Base-by-base conservation (phyloP, 2,888 invertebrate genomes). In the Calliphora vomitoria region DNA sequence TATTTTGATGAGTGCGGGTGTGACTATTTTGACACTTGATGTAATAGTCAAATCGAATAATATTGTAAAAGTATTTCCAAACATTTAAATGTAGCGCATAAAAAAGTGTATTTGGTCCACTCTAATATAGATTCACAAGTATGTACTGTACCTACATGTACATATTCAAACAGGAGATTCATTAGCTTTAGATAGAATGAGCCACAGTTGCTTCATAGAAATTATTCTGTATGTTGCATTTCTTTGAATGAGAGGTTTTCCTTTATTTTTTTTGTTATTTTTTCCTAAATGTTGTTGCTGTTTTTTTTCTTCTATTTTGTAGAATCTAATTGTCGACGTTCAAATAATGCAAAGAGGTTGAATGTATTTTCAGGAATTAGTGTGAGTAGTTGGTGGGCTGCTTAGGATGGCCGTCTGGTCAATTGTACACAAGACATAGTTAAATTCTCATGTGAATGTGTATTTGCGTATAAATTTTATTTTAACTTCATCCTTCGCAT, bases 291-390 rank as follows among this genome's bases (percentile, higher is more conserved):
- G 11, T 55, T 78, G 38, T 20, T 66, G 41, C 15, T 78, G n/a
- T 31, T 35, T 35, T 35, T 35, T 31, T 53, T 71, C 38, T 71
- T 68, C 11, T 31, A n/a, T 68, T 68, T 79, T 78, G 66, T 44
- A 58, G 20, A 82, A 75, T 50, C 68, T 75, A 75, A 82, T 82
- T 75, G 68, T 75, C 75, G 66, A 75, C 38, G 13, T 75, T 41
- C 60, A 50, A 60, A 58, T 50, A 66, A 75, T 55, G 60, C 35
- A 60, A 82, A 38, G 58, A 60, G 82, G 41, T 82, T 68, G 68
- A 20, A 68, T 68, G 47, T 75, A 20, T 68, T 53, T 47, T 75
- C 47, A 20, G n/a, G 50, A 47, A 60, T 58, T 82, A 58, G 68
- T 75, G 60, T 75, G 47, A 60, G 82, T 47, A 25, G 47, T 58